Conservation (phyloP, 2,888 invertebrate genomes). For the Scrobipalpa atriplicella region DNA sequence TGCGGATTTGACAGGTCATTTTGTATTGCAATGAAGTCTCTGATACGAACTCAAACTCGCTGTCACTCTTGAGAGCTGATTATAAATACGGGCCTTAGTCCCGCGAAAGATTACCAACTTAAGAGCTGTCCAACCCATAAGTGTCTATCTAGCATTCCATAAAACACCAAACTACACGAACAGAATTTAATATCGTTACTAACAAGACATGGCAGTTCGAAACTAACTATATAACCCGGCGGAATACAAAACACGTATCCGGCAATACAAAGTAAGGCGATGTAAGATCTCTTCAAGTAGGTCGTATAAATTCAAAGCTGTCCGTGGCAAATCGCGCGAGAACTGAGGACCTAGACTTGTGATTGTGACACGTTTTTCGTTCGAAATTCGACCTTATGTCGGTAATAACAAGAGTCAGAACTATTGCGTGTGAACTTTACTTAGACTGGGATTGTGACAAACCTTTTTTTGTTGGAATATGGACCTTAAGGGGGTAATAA, state of each 20-base stretch:
- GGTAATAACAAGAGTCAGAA: neutral
- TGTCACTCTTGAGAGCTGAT: too few species aligned
- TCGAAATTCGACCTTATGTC: neutral
- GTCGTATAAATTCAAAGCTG: constrained; percentile 68
- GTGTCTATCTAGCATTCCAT: neutral
- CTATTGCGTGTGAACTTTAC: neutral
- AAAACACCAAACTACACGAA: neutral
- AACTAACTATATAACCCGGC: constrained; percentile 28
- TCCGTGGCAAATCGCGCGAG: constrained; percentile 51
- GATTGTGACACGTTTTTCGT: constrained; percentile 34
- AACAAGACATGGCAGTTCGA: constrained; percentile 21
- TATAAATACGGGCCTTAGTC: too few species aligned
- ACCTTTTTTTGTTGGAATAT: neutral
- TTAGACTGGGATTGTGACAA: neutral
- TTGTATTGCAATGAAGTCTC: too few species aligned
- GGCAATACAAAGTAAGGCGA: constrained; percentile 33
- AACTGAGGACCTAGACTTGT: constrained; percentile 47
- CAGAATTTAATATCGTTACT: constrained; percentile 7
- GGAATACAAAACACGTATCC: constrained; percentile 33
- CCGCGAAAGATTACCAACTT: too few species aligned
- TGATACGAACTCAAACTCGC: too few species aligned
- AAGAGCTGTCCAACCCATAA: neutral
- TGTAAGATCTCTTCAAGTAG: constrained; percentile 48
- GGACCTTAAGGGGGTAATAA: neutral
- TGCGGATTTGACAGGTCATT: too few species aligned